A percentile compares a stretch with the other conserved stretches of the same genome.
These are phyloP conservation scores for Butorides virescens DNA, from an alignment of 2,113 vertebrate species.

Conservation along the genomic window DNA sequence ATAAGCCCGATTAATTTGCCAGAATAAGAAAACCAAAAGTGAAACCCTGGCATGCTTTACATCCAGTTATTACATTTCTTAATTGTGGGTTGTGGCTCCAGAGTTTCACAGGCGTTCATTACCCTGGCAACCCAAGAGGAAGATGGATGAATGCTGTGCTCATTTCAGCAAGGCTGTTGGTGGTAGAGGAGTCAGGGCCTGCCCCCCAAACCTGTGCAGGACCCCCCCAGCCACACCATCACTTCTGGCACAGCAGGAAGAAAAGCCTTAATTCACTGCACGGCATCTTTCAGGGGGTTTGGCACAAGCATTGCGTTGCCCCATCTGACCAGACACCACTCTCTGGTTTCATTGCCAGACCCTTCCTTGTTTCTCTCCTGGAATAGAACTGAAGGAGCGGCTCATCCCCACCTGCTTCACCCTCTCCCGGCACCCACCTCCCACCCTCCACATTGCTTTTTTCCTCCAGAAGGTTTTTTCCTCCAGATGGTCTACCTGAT, in stretches of 20 bases:
- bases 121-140: neutral
- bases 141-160: neutral
- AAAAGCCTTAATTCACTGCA: neutral
- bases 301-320: accelerated
- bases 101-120: neutral
- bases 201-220: neutral
- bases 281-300: neutral
- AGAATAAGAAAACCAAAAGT: neutral
- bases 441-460: neutral
- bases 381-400: neutral
- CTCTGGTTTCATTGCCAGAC: neutral
- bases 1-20: neutral
- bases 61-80: neutral
- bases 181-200: neutral
- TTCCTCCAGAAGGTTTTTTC: neutral
- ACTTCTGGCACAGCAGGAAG: neutral
- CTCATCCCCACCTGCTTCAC: neutral
- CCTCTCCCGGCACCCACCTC: neutral
- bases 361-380: neutral
- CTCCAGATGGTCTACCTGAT: neutral
- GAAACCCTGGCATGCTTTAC: neutral
- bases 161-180: neutral
- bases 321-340: neutral
- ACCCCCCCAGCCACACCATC: accelerated
- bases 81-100: neutral